phyloP scores from a whole-genome alignment of 64 coral and sea anemone genomes.

The Pocillopora verrucosa region DNA sequence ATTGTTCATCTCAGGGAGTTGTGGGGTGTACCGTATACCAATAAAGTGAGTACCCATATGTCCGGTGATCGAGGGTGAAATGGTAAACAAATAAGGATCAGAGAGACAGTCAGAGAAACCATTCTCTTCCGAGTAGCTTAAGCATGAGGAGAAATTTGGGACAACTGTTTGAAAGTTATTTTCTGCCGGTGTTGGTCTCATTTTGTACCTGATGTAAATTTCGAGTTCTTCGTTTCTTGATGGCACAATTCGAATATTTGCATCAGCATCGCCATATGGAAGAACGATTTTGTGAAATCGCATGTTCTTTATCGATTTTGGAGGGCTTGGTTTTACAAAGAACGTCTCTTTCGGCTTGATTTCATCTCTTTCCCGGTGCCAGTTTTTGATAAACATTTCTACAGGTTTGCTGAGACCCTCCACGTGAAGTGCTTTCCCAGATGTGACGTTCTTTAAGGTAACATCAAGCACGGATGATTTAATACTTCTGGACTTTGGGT shows the following conservation, averaged over 20 bases:
- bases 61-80: conserved; percentile 44
- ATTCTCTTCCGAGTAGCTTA: neutral
- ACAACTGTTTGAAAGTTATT: conserved; percentile 39
- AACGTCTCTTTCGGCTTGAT: neutral
- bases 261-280: conserved; percentile 5
- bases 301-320: conserved; percentile 32
- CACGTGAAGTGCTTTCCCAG: conserved; percentile 31
- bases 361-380: conserved; percentile 8
- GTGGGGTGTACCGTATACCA: conserved; percentile 35
- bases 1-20: neutral
- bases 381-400: conserved; percentile 46
- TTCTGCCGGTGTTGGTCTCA: conserved; percentile 45
- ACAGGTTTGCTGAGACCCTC: conserved; percentile 50
- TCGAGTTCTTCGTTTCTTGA: conserved; percentile 13
- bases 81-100: conserved; percentile 47
- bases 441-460: conserved; percentile 32
- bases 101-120: conserved; percentile 19
- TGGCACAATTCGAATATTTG: conserved; percentile 34
- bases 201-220: conserved; percentile 40
- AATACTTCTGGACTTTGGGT: conserved; percentile 11
- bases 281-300: conserved; percentile 49
- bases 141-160: conserved; percentile 28
- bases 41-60: conserved; percentile 41
- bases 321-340: conserved; percentile 21
- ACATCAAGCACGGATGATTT: conserved; percentile 63